A percentile compares a stretch with the other conserved stretches of the same genome.
Conservation (phyloP, 2,797 vertebrate genomes). For the Aplochiton taeniatus region DNA sequence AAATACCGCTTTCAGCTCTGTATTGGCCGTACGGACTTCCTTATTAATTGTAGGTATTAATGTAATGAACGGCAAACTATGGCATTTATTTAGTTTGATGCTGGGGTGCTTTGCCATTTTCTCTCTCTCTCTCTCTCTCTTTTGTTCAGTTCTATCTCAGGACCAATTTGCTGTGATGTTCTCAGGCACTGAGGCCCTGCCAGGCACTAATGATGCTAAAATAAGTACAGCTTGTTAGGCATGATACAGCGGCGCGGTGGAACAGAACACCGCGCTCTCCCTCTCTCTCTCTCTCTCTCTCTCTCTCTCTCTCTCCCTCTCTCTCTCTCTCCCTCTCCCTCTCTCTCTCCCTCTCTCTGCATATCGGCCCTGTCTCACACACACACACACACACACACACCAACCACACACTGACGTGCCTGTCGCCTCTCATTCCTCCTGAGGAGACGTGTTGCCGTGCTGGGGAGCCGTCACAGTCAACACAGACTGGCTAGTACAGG, state of each 20-base stretch:
- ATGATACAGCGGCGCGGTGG: slow-evolving; percentile 36
- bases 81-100: too few species aligned
- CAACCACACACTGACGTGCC: slow-evolving; percentile 2
- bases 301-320: too few species aligned
- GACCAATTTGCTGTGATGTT: slow-evolving; percentile 60
- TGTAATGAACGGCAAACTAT: too few species aligned
- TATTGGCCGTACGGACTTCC: too few species aligned
- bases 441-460: slow-evolving; percentile 52
- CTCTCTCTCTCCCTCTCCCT: too few species aligned
- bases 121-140: slow-evolving; percentile 22
- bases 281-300: too few species aligned
- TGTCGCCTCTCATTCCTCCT: slow-evolving; percentile 32
- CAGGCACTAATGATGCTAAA: slow-evolving; percentile 62
- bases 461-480: slow-evolving; percentile 15
- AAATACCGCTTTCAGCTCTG: too few species aligned
- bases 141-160: slow-evolving; percentile 46
- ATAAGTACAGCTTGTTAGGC: slow-evolving; percentile 59
- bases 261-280: slow-evolving; percentile 34
- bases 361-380: slow-evolving; percentile 11
- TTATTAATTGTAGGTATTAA: too few species aligned
- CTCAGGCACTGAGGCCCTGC: slow-evolving; percentile 39
- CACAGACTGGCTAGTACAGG: too few species aligned
- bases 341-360: too few species aligned
- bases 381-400: slow-evolving; percentile 19
- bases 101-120: not conserved